Percentiles rank a stretch among this genome's conserved stretches.
phyloP scores from a whole-genome alignment of 2,113 vertebrate species.

The Cacatua alba region DNA sequence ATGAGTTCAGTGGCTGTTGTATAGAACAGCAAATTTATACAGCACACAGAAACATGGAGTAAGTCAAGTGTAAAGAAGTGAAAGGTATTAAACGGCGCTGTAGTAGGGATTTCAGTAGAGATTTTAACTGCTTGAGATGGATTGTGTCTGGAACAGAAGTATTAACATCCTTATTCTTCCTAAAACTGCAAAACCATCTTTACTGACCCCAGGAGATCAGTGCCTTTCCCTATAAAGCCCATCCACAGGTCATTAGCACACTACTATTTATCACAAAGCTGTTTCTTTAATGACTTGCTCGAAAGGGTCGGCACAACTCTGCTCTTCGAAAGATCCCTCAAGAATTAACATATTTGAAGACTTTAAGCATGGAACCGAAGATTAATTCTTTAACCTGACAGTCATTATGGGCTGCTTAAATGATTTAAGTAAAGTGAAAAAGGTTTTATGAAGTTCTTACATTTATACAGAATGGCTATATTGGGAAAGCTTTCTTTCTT shows the following conservation, averaged over 20 bases:
- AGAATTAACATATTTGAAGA: conserved; percentile 5
- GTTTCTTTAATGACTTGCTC: conserved; percentile 20
- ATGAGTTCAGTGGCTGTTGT: background rate
- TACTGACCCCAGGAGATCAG: background rate
- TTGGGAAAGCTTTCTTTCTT: background rate
- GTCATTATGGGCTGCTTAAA: background rate
- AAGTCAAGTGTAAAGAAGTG: conserved; percentile 1
- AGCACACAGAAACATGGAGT: background rate
- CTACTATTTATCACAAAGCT: conserved; percentile 8
- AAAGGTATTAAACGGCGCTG: background rate
- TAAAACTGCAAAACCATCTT: background rate
- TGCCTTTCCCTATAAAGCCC: background rate
- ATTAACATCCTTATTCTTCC: conserved; percentile 27
- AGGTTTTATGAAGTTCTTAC: background rate
- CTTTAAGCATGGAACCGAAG: background rate
- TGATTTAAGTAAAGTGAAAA: background rate
- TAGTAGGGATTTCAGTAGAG: background rate
- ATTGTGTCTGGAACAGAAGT: background rate
- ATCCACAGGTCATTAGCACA: conserved; percentile 2
- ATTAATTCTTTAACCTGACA: background rate
- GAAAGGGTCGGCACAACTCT: background rate
- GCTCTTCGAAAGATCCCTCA: conserved; percentile 10
- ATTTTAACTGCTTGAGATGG: background rate
- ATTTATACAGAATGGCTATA: background rate
- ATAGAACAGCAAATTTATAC: background rate